Base-by-base conservation (phyloP, 1,140 invertebrate genomes). In the Rhagoletis zephyria region DNA sequence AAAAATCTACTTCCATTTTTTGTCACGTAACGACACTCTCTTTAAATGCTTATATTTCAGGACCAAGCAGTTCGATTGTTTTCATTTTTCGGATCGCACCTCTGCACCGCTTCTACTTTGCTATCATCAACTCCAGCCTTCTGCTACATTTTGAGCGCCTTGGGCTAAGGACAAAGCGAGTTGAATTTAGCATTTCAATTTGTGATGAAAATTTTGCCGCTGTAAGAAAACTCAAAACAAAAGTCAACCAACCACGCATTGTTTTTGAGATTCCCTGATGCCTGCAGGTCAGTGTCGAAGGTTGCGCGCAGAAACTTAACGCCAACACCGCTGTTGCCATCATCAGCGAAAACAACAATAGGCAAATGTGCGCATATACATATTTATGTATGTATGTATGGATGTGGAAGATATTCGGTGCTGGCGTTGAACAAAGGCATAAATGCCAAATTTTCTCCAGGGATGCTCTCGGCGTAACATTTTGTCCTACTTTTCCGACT, bases 401-500 rank as follows among this genome's bases (percentile, higher is more conserved):
- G 51, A 45, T 67, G 64, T 40, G 16, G 4, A 30, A 30, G 30
- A 30, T 0, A 67, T 45, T 5, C 3, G 5, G 10, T 56, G 74
- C 16, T 81, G 56, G 6, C 42, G 48, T n/a, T 74, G 45, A 40
- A 74, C 42, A 74, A 67, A 48, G 70, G 70, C 74, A 81, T 51
- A 81, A 81, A 81, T 56, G n/a, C 51, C 48, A 19, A 81, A 56
- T 81, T 81, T 81, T 81, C 74, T 59, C 48, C 6, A 81, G 74
- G 74, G 74, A 81, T 56, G 74, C 48, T 81, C 16, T 56, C 48
- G 48, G 74, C 74, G 42, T 81, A 56, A 81, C 51, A 56, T 81
- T 56, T 16, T 81, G 74, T 81, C 74, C 74, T 81, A 81, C 74
- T 81, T 81, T 81, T 56, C 48, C 74, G 48, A 81, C 45, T 81